Evolutionary conservation across 2,888 invertebrate species (phyloP).

Genomic region (Xestobium rufovillosum): DNA sequence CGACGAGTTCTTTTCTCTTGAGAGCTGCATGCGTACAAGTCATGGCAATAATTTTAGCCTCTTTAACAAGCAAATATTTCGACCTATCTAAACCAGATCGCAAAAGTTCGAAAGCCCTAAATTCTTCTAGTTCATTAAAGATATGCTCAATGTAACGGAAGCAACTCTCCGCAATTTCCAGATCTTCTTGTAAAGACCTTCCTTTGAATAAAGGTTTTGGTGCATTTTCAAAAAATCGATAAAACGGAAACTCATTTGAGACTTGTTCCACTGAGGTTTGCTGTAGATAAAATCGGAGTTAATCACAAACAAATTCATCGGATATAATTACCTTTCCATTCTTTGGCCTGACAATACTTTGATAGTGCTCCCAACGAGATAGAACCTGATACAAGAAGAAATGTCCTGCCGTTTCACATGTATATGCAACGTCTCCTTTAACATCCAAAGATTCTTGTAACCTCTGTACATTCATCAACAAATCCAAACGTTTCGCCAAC

Average conservation of each 20-base stretch:
- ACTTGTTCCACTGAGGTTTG: conserved; percentile 49
- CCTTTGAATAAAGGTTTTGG: conserved; percentile 88
- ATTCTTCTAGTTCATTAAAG: conserved; percentile 95
- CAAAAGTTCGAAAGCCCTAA: conserved; percentile 93
- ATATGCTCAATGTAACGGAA: conserved; percentile 92
- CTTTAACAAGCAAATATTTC: conserved; percentile 93
- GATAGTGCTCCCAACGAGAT: conserved; percentile 88
- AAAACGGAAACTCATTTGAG: conserved; percentile 84
- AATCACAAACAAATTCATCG: too few species aligned
- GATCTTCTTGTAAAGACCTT: conserved; percentile 67
- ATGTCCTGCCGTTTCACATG: conserved; percentile 97
- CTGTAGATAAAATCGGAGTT: conserved; percentile 24
- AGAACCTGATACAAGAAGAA: conserved; percentile 93
- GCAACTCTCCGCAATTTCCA: conserved; percentile 87
- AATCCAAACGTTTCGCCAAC: conserved; percentile 82
- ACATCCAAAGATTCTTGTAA: conserved; percentile 82
- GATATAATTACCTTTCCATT: conserved; percentile 37
- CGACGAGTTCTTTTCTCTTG: conserved; percentile 91
- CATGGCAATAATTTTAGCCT: conserved; percentile 99
- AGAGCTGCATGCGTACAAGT: conserved; percentile 99
- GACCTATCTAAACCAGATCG: conserved; percentile 93
- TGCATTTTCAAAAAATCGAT: conserved; percentile 86
- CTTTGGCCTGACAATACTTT: conserved; percentile 51
- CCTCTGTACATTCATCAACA: conserved; percentile 79
- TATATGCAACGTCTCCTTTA: conserved; percentile 85